Percentiles rank a stretch among this genome's conserved stretches.
phyloP scores from a whole-genome alignment of 2,888 invertebrate genomes.

The Saturnia pavonia region DNA sequence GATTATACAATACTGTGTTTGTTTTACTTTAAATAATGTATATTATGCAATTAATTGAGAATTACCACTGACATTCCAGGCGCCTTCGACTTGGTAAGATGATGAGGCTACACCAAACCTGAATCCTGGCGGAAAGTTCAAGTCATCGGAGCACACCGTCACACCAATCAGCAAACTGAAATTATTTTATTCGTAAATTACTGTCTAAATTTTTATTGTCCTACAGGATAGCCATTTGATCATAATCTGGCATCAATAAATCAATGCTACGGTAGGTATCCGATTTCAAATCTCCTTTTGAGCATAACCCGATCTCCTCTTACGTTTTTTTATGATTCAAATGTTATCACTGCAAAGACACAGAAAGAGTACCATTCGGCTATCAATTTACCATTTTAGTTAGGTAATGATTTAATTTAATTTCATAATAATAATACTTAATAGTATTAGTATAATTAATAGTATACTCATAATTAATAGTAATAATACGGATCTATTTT shows the following conservation, averaged over 20 bases:
- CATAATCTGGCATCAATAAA: background rate
- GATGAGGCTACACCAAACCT: conserved; percentile 62
- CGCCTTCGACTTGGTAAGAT: conserved; percentile 69
- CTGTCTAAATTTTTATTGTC: background rate
- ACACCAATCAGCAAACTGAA: conserved; percentile 22
- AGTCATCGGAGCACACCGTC: conserved; percentile 24
- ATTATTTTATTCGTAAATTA: background rate
- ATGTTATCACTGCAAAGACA: too few species aligned
- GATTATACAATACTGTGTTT: too few species aligned
- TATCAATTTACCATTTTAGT: too few species aligned
- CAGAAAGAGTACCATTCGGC: too few species aligned
- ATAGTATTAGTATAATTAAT: too few species aligned
- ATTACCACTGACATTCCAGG: conserved; percentile 67
- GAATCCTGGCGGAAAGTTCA: conserved; percentile 43
- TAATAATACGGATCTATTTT: too few species aligned
- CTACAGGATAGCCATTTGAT: background rate
- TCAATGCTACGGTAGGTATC: background rate
- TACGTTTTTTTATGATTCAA: background rate
- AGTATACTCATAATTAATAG: too few species aligned
- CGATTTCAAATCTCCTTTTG: background rate
- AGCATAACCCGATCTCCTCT: background rate
- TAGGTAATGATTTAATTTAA: too few species aligned
- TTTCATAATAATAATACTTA: too few species aligned
- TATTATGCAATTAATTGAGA: background rate
- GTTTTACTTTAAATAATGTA: too few species aligned